Base-by-base conservation (phyloP, 53 echinoderm and acorn worm species). In the Holothuria leucospilota region DNA sequence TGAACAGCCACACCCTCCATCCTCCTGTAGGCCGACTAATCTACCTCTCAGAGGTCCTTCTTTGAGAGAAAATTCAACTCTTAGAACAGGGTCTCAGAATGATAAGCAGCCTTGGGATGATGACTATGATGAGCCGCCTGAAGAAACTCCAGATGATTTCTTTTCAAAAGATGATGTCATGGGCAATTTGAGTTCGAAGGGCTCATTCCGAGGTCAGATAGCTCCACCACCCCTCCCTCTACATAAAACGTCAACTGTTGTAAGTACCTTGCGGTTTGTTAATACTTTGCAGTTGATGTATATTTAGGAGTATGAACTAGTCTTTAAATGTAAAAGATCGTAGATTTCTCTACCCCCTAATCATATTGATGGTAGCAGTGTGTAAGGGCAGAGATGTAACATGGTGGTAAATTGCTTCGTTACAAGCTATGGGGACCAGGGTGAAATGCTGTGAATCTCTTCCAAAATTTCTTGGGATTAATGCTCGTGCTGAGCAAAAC, bases 61-160 rank as follows among this genome's bases (percentile, higher is more conserved):
- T 59, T 58, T 38, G 21, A 61, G 59, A 60, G 80, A 80, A 59
- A 59, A 38, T 20, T 38, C 58, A 34, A n/a, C n/a, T 18, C 20
- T 75, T 24, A 16, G 4, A 51, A 52, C 56, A 25, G 34, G 23
- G 3, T 38, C 23, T 18, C 28, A 29, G 18, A 49, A 10, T 26
- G 75, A 75, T 20, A 56, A 60, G 61, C 28, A 59, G 24, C 60
- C 80, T 4, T 80, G 80, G 80, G 96, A 95, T 51, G 92, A 86
- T 13, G 96, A 95, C 72, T 95, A 95, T 63, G 96, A 95, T 39
- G 96, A 95, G 63, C 96, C 96, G 3, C 96, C 96, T 5, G 95
- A 92, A 39, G 91, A 91, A 63, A 67, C 84, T 23, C 84, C 84
- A 13, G 88, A 92, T 84, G 92, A 92, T 51, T 92, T 92, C 84